Evolutionary conservation across 2,888 invertebrate genomes (phyloP).

Genomic region (Chaetoderma sp.): DNA sequence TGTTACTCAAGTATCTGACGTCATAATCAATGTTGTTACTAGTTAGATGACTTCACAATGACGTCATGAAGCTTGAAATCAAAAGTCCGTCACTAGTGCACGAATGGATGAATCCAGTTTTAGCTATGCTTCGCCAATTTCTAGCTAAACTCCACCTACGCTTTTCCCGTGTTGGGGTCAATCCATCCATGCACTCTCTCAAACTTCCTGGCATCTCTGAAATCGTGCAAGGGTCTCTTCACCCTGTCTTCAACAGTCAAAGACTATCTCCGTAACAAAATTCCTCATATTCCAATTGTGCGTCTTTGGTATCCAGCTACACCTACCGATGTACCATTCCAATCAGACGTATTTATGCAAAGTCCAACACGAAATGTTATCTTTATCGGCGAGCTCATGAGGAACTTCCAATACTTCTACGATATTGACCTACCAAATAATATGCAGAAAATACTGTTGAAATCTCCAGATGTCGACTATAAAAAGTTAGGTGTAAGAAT

Average conservation of each 20-base stretch:
- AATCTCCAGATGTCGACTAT: neutral
- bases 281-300: neutral
- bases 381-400: neutral
- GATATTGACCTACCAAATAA: neutral
- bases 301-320: neutral
- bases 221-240: neutral
- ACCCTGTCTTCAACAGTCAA: neutral
- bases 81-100: no score
- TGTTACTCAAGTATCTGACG: no score
- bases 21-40: no score
- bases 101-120: no score
- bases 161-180: no score
- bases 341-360: neutral
- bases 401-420: slow-evolving; percentile 7
- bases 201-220: neutral
- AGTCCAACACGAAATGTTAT: neutral
- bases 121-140: no score
- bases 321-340: neutral
- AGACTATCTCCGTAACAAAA: neutral
- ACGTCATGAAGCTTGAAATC: no score
- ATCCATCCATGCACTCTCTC: no score
- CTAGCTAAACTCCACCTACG: no score
- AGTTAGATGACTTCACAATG: no score
- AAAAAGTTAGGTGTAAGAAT: neutral
- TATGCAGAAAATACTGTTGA: neutral